A percentile compares a stretch with the other conserved stretches of the same genome.
phyloP scores from a whole-genome alignment of 2,797 vertebrate species.

The Pyrocephalus nanus region DNA sequence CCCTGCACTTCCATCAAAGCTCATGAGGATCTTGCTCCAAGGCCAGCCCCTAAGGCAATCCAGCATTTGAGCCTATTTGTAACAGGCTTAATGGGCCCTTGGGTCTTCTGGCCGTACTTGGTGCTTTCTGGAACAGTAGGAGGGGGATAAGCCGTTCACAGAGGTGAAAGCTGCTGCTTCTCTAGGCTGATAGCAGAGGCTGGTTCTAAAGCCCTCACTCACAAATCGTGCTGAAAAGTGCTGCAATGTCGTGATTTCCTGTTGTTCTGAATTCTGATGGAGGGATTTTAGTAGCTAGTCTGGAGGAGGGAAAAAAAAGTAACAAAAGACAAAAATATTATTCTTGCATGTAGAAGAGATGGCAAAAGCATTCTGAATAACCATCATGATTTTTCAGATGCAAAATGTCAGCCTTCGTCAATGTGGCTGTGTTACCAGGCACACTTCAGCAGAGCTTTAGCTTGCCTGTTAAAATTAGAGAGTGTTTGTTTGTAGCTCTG shows the following conservation, averaged over 20 bases:
- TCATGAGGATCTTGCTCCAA: fast-evolving
- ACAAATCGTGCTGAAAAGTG: background rate
- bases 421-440: background rate
- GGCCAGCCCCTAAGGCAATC: background rate
- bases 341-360: background rate
- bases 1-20: background rate
- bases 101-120: background rate
- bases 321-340: background rate
- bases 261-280: background rate
- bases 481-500: background rate
- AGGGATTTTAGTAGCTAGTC: background rate
- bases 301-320: background rate
- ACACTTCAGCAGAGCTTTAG: background rate
- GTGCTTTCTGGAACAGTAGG: background rate
- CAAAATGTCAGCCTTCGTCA: background rate
- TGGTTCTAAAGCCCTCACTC: background rate
- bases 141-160: background rate
- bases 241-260: background rate
- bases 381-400: background rate
- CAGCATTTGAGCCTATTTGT: background rate
- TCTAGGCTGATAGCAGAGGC: background rate
- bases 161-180: background rate
- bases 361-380: background rate
- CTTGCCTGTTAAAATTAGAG: background rate
- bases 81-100: background rate